Percentiles rank a stretch among this genome's conserved stretches.
Evolutionary conservation across 2,113 vertebrate genomes (phyloP).

Genomic region (Thryonomys swinderianus): DNA sequence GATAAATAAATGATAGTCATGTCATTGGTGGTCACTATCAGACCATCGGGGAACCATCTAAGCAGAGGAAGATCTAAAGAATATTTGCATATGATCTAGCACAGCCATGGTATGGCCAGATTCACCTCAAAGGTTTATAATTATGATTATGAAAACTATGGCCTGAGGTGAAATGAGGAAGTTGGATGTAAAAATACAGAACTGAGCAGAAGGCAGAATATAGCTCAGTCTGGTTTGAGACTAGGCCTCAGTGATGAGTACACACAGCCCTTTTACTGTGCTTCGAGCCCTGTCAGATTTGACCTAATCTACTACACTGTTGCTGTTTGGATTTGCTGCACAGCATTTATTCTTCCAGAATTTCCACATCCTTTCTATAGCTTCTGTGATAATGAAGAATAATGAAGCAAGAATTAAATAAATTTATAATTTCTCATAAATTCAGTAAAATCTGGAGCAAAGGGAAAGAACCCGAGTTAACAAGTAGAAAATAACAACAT

Average conservation of each 20-base stretch:
- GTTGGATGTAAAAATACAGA: not conserved
- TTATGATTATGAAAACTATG: not conserved
- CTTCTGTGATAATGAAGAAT: not conserved
- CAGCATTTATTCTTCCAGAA: not conserved
- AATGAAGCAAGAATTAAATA: not conserved
- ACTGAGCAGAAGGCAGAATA: not conserved
- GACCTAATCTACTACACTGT: not conserved
- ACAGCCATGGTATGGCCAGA: not conserved
- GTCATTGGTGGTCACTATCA: not conserved
- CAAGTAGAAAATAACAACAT: not conserved
- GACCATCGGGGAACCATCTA: not conserved
- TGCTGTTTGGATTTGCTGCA: not conserved
- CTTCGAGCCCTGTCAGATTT: not conserved
- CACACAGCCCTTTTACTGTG: not conserved
- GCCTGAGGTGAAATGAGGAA: not conserved
- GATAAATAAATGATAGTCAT: not conserved
- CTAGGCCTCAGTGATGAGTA: not conserved
- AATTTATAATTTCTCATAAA: not conserved
- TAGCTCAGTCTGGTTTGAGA: not conserved
- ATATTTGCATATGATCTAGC: not conserved
- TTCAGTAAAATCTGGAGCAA: not conserved
- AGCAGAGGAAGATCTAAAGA: not conserved
- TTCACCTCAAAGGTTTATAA: not conserved
- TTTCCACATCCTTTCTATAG: not conserved
- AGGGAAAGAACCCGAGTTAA: not conserved